phyloP scores from a whole-genome alignment of 92 coral and sea anemone genomes.

The Scolanthus callimorphus region DNA sequence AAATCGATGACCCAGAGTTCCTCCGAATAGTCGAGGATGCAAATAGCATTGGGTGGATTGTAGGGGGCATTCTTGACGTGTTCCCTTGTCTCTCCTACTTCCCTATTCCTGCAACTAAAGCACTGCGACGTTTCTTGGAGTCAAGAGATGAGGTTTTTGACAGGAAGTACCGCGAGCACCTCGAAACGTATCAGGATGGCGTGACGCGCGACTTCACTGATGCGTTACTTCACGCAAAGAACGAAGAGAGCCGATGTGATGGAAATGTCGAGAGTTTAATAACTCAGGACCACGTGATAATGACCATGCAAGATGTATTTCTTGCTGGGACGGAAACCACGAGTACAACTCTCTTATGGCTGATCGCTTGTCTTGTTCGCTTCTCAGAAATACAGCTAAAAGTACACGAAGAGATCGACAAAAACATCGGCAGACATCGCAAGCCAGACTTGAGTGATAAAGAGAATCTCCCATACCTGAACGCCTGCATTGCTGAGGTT shows the following conservation, averaged over 20 bases:
- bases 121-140: conserved; percentile 15
- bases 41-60: conserved; percentile 7
- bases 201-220: conserved; percentile 55
- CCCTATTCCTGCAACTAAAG: conserved; percentile 29
- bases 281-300: conserved; percentile 50
- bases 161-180: conserved; percentile 34
- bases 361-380: conserved; percentile 35
- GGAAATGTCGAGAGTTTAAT: conserved; percentile 17
- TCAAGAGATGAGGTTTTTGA: conserved; percentile 35
- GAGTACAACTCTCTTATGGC: conserved; percentile 62
- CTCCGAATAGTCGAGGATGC: conserved; percentile 19
- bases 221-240: conserved; percentile 47
- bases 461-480: conserved; percentile 35
- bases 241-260: conserved; percentile 29
- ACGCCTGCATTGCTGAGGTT: conserved; percentile 57
- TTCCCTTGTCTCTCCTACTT: conserved; percentile 45
- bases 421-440: conserved; percentile 37
- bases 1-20: conserved; percentile 40
- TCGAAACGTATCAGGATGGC: conserved; percentile 21
- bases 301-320: conserved; percentile 64
- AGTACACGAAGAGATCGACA: conserved; percentile 49
- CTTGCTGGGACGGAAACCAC: conserved; percentile 71
- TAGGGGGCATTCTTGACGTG: conserved; percentile 27
- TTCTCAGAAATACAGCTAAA: conserved; percentile 51
- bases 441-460: conserved; percentile 7